Evolutionary conservation across 2,888 invertebrate genomes (phyloP), one percentile per base, ranked within the genome.

Genomic region (Hydriomena furcata): DNA sequence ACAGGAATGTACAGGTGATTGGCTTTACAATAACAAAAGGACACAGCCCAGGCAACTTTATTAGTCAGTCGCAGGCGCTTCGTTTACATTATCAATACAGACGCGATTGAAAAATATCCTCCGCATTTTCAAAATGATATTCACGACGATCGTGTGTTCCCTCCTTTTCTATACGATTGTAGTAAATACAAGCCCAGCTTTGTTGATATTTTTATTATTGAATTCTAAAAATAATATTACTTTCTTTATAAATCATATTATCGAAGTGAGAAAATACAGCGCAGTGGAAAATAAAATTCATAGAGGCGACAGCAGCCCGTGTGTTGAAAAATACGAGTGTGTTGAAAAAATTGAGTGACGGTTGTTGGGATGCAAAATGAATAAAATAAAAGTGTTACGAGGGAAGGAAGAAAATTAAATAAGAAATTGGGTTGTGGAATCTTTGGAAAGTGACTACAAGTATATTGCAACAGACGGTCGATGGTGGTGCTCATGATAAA

Each of bases 191-290:
- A 60, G 58, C 5, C 66, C 68, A 2, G 44, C 52, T 2, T 23
- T 71, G 7, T 55, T 76, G 40, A 31, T 74, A 67, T 27, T 52
- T 73, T 41, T 71, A 69, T 42, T 71, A 65, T 27, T 76, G 62
- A 40, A 62, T 68, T 31, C 68, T 63, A 12, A 69, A 66, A 58
- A 68, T 57, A 45, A 63, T 65, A 8, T 71, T 58, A 10, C 4
- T 8, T 40, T 17, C 13, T 21, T 31, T 21, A 38, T 52, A 24
- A 47, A 52, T 21, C 47, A 52, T 38, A 13, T 43, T 7, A 20
- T 21, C 1, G 47, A 47, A 35, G 52, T 52, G 8, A 34, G 34
- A 5, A 52, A 21, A 1, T 21, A 24, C 23, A 34, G 30, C 28
- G 36, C n/a, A 8, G 32, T 37, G 2, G 38, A 47, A 11, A 24